These are phyloP conservation scores for Perognathus longimembris DNA, from an alignment of 2,113 vertebrate genomes.

Conservation along the genomic window DNA sequence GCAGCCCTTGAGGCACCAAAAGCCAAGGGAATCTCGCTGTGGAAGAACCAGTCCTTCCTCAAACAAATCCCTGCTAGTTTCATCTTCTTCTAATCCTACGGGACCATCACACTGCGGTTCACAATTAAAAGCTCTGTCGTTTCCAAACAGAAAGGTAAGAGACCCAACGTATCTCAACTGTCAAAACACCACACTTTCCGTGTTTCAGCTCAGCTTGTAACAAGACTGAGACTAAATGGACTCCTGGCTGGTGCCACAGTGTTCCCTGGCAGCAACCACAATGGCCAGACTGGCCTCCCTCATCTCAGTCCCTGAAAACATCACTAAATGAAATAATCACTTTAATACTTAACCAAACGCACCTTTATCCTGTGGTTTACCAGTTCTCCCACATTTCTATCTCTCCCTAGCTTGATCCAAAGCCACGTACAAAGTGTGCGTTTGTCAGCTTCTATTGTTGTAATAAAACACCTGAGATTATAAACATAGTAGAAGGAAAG, in stretches of 20 bases:
- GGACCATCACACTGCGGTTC: slow-evolving; percentile 8
- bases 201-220: slow-evolving; percentile 21
- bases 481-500: not conserved
- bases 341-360: not conserved
- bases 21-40: slow-evolving; percentile 46
- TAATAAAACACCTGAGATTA: not conserved
- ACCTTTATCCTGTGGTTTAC: not conserved
- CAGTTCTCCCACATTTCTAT: not conserved
- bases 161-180: slow-evolving; percentile 35
- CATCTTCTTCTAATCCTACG: slow-evolving; percentile 34
- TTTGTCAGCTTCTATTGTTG: not conserved
- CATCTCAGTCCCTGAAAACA: not conserved
- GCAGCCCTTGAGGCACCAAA: slow-evolving; percentile 73
- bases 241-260: not conserved
- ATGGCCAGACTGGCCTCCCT: not conserved
- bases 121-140: slow-evolving; percentile 61
- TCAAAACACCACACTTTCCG: not conserved
- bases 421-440: not conserved
- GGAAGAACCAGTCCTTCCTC: slow-evolving; percentile 52
- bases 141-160: slow-evolving; percentile 49
- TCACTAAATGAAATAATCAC: not conserved
- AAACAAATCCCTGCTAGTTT: not conserved
- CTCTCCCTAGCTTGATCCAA: not conserved
- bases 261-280: not conserved
- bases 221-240: slow-evolving; percentile 29